Base-by-base conservation (phyloP, 2,113 vertebrate genomes). In the Apodemus sylvaticus region DNA sequence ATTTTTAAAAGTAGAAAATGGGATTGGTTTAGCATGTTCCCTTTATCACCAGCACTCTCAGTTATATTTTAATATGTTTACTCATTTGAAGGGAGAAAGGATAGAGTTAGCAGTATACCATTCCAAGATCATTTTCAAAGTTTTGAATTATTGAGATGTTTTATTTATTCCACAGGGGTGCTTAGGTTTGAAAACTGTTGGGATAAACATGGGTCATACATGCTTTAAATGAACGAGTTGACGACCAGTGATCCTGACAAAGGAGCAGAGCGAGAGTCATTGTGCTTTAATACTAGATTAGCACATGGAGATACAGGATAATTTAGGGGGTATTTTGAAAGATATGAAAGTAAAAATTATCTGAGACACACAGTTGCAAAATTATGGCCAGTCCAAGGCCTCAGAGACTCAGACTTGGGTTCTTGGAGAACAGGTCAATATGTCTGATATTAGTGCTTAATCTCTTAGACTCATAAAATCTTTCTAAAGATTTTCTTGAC, bases 91-190 rank as follows among this genome's bases (percentile, higher is more conserved):
- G 53, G 85, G n/a, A 89, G 55, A 78, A 94, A 74, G 66, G 51
- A 19, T 58, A 90, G 53, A 88, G 16, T 78, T 58, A 68, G 53
- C 62, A 6, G 12, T 74, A 39, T 5, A 64, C 2, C 19, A 73
- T 16, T 82, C 26, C 86, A 78, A 96, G 93, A 24, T 91, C 53
- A 82, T 96, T 93, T 90, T 36, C 45, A 95, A 93, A 89, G 66
- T 71, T 96, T 17, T 95, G 42, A 96, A 97, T 90, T 93, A 91
- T 89, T 95, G 86, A 93, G 1, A 70, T 93, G 34, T 5, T 82
- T 95, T 89, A 89, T 94, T 97, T 96, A 24, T 82, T 55, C 78
- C 19, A 62, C 83, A 77, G 78, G 48, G 82, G 22, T 53, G 17
- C 55, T 91, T 88, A 45, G 11, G 31, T 91, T 93, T 71, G 7